A percentile compares a stretch with the other conserved stretches of the same genome.
Conservation (phyloP, 2,113 vertebrate genomes). For the Xyliphius kryptos region DNA sequence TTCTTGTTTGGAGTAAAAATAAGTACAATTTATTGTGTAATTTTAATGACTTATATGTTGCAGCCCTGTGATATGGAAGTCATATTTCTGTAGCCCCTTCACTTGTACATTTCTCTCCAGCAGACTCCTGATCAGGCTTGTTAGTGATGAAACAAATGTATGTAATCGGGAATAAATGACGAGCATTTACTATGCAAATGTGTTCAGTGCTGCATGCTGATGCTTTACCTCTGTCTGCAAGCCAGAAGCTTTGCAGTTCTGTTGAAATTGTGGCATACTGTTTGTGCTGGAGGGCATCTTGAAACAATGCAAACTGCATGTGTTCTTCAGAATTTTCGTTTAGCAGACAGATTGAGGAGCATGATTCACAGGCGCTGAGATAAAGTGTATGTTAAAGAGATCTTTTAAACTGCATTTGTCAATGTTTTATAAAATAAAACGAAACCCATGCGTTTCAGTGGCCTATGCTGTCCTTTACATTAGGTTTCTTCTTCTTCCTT, state of each 20-base stretch:
- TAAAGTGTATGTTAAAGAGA: constrained; percentile 69
- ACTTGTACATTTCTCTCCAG: too few species aligned
- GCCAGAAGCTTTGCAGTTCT: constrained; percentile 60
- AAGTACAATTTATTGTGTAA: too few species aligned
- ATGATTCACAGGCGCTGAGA: constrained; percentile 65
- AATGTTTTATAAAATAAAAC: constrained; percentile 72
- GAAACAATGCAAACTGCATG: constrained; percentile 71
- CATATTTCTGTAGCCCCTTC: too few species aligned
- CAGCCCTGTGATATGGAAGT: too few species aligned
- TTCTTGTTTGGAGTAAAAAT: too few species aligned
- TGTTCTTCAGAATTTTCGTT: constrained; percentile 61
- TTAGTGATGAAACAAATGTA: constrained; percentile 60
- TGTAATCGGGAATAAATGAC: constrained; percentile 32
- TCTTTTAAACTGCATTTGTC: constrained; percentile 67
- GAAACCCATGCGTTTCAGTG: constrained; percentile 40
- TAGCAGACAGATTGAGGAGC: constrained; percentile 47
- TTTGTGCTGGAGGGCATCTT: constrained; percentile 78
- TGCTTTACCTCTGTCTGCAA: constrained; percentile 70
- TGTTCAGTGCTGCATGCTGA: constrained; percentile 79
- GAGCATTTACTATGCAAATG: constrained; percentile 78
- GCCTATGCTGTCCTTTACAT: constrained; percentile 6
- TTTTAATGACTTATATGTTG: too few species aligned
- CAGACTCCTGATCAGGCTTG: constrained; percentile 38
- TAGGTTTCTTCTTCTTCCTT: too few species aligned
- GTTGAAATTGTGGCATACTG: constrained; percentile 62